Evolutionary conservation across 1,140 invertebrate species (phyloP).

Genomic region (Euglossa dilemma): DNA sequence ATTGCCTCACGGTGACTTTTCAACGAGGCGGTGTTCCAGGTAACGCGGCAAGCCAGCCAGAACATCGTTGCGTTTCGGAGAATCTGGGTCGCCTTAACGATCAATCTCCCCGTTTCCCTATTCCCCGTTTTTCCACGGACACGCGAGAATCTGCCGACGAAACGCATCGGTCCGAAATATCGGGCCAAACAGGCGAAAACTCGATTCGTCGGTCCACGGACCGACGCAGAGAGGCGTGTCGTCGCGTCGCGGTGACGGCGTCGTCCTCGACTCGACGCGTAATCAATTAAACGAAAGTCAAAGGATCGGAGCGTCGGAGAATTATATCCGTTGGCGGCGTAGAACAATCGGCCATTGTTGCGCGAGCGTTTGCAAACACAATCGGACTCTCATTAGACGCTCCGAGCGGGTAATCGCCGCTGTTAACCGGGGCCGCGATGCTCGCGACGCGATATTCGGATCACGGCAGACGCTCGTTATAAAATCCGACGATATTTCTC

Average conservation of each 20-base stretch:
- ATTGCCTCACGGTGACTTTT: conserved; percentile 55
- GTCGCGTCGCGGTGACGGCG: background rate
- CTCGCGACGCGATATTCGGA: background rate
- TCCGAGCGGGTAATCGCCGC: conserved; percentile 24
- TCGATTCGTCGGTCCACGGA: too few relatives aligned
- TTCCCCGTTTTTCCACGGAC: conserved; percentile 10
- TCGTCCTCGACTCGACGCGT: background rate
- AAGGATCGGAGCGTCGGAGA: conserved; percentile 19
- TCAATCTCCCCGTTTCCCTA: conserved; percentile 33
- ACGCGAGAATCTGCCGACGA: too few relatives aligned
- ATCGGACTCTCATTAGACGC: conserved; percentile 30
- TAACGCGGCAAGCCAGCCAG: conserved; percentile 41
- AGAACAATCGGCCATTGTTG: conserved; percentile 50
- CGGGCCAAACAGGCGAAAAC: too few relatives aligned
- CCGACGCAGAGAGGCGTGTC: too few relatives aligned
- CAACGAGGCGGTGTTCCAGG: conserved; percentile 47
- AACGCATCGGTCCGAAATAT: too few relatives aligned
- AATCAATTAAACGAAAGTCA: conserved; percentile 53
- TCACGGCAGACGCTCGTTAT: background rate
- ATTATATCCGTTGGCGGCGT: conserved; percentile 28
- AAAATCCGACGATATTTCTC: background rate
- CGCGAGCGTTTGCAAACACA: conserved; percentile 40
- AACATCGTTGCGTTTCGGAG: conserved; percentile 49
- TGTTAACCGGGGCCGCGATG: background rate
- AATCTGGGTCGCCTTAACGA: conserved; percentile 55